Base-by-base conservation (phyloP, 1,140 invertebrate genomes). In the Drosophila funebris region DNA sequence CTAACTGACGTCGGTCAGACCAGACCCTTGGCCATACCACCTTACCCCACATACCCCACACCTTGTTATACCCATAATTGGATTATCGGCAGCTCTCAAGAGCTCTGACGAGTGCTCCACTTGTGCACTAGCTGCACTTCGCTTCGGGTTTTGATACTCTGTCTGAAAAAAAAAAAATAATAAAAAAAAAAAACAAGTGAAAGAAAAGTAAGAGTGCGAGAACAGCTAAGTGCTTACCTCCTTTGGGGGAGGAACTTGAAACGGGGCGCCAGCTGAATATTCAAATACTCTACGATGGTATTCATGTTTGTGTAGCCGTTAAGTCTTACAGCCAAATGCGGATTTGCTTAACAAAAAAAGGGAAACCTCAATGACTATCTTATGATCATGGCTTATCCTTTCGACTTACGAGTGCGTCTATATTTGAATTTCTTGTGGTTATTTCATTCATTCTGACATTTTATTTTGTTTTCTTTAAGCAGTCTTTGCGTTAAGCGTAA, bases 21-120 rank as follows among this genome's bases (percentile, higher is more conserved):
- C 33, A 11, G 57, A 67, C 72, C 81, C 57, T 78, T 76, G 73
- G 71, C 31, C 79, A 78, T 33, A 31, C 36, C 18, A 18, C 3
- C 31, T 11, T 9, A 31, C 6, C 29, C 11, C 3, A 36, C 9
- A n/a, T n/a, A n/a, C n/a, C 9, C 31, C 33, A 3, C n/a, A 13
- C 33, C 33, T 13, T 41, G 43, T 33, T 44, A 68, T 50, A 41
- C 50, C 72, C 76, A 80, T 84, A 84, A 84, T 84, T 84, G 81
- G 81, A 84, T 84, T 84, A 84, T 85, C 81, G 76, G 81, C 68
- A 36, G 50, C 60, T 67, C 69, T 54, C 72, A 85, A 80, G 68
- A 76, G 73, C 79, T 84, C 64, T 78, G 66, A 77, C 74, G 81
- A 83, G 73, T 68, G 80, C 81, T 80, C 60, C 52, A 50, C 58